Evolutionary conservation across 2,113 vertebrate genomes (phyloP).

Genomic region (Zeus faber): DNA sequence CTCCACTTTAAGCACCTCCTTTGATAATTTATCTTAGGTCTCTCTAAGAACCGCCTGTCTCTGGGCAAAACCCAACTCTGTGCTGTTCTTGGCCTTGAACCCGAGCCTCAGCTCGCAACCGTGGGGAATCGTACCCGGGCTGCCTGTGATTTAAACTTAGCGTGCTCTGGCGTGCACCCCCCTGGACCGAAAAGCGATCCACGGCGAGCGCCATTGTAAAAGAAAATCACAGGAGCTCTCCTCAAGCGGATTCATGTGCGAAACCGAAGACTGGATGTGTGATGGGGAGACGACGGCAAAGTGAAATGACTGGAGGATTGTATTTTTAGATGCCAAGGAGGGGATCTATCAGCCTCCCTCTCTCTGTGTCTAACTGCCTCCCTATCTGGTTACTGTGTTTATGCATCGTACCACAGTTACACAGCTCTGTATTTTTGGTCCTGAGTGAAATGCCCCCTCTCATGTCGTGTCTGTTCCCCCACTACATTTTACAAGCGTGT

Average conservation of each 20-base stretch:
- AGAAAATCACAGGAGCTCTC: slow-evolving; percentile 26
- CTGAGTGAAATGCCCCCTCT: slow-evolving; percentile 3
- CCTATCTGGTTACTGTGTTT: slow-evolving; percentile 30
- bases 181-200: slow-evolving; percentile 44
- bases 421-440: slow-evolving; percentile 19
- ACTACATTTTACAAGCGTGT: slow-evolving; percentile 3
- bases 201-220: neutral
- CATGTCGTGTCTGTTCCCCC: neutral
- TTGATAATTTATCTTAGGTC: too few species aligned
- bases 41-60: slow-evolving; percentile 31
- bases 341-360: slow-evolving; percentile 24
- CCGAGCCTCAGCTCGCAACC: slow-evolving; percentile 36
- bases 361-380: slow-evolving; percentile 19
- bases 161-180: neutral
- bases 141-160: slow-evolving; percentile 38
- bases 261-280: slow-evolving; percentile 31
- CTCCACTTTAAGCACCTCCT: too few species aligned
- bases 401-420: slow-evolving; percentile 11
- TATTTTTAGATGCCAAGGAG: slow-evolving; percentile 56
- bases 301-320: slow-evolving; percentile 37
- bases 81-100: slow-evolving; percentile 38
- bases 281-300: slow-evolving; percentile 46
- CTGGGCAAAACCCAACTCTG: slow-evolving; percentile 23
- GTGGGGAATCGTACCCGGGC: slow-evolving; percentile 30
- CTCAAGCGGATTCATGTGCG: slow-evolving; percentile 42